Conservation (phyloP, 2,797 vertebrate species). For the Fundulus diaphanus region DNA sequence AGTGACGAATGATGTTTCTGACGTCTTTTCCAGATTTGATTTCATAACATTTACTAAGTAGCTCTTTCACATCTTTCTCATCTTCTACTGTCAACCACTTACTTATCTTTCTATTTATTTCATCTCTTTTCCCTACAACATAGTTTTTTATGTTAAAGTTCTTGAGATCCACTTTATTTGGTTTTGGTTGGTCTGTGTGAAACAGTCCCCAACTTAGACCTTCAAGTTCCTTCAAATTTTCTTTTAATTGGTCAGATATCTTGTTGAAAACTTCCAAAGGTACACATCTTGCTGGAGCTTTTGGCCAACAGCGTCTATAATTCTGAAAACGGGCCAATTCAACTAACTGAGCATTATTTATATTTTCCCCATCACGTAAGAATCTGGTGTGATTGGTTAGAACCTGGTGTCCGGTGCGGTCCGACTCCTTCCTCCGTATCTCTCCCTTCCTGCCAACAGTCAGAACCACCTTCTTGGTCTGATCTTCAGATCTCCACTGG, state of each 20-base stretch:
- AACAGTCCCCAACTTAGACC: slow-evolving; percentile 52
- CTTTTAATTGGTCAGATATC: rapidly evolving
- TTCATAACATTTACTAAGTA: slow-evolving; percentile 10
- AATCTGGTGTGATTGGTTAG: too few relatives aligned
- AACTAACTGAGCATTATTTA: too few relatives aligned
- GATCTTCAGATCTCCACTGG: too few relatives aligned
- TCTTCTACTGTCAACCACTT: rapidly evolving
- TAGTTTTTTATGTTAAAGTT: rapidly evolving
- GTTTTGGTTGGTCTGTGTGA: rapidly evolving
- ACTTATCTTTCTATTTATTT: rapidly evolving
- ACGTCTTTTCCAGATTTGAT: slow-evolving; percentile 34
- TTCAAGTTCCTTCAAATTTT: slow-evolving; percentile 10
- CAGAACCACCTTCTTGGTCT: too few relatives aligned
- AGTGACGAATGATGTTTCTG: slow-evolving; percentile 29
- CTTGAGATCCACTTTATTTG: rapidly evolving
- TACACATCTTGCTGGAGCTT: neutral
- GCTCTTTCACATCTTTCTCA: rapidly evolving
- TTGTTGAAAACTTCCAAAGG: neutral
- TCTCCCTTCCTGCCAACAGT: neutral
- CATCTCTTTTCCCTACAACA: rapidly evolving
- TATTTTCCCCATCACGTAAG: too few relatives aligned
- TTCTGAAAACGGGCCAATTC: rapidly evolving
- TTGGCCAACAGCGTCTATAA: neutral
- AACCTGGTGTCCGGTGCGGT: slow-evolving; percentile 6
- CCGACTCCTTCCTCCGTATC: too few relatives aligned